Conservation (phyloP, 2,113 vertebrate species). For the Geococcyx californianus region DNA sequence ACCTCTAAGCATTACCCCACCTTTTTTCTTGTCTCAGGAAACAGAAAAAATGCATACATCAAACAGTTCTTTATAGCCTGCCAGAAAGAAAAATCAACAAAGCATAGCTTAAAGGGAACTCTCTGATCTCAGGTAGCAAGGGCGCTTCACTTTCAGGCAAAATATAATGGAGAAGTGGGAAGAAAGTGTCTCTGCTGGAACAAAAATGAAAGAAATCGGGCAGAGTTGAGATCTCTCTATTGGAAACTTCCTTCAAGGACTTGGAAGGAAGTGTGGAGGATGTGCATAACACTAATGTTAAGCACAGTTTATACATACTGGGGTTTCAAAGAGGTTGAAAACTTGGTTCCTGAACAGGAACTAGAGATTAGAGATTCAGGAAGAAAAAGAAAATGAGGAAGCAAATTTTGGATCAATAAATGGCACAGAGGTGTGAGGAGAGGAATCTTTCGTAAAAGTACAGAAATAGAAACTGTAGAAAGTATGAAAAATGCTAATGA, state of each 20-base stretch:
- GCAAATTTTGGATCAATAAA: neutral
- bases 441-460: neutral
- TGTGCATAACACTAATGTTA: neutral
- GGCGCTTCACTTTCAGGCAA: slow-evolving; percentile 16
- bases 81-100: slow-evolving; percentile 25
- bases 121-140: slow-evolving; percentile 46
- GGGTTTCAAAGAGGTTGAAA: neutral
- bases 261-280: slow-evolving; percentile 15
- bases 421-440: neutral
- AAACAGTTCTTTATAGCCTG: slow-evolving; percentile 20
- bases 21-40: neutral
- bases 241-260: slow-evolving; percentile 32
- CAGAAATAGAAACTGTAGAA: neutral
- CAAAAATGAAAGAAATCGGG: slow-evolving; percentile 11
- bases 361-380: neutral
- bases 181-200: slow-evolving; percentile 19
- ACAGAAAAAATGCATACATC: neutral
- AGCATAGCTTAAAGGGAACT: slow-evolving; percentile 14
- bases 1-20: neutral
- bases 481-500: neutral
- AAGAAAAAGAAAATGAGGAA: neutral
- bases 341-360: neutral
- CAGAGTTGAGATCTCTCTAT: neutral
- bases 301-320: neutral
- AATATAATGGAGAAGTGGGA: neutral